A percentile compares a stretch with the other conserved stretches of the same genome.
phyloP scores from a whole-genome alignment of 2,888 invertebrate species.

The Byasa hedistus region DNA sequence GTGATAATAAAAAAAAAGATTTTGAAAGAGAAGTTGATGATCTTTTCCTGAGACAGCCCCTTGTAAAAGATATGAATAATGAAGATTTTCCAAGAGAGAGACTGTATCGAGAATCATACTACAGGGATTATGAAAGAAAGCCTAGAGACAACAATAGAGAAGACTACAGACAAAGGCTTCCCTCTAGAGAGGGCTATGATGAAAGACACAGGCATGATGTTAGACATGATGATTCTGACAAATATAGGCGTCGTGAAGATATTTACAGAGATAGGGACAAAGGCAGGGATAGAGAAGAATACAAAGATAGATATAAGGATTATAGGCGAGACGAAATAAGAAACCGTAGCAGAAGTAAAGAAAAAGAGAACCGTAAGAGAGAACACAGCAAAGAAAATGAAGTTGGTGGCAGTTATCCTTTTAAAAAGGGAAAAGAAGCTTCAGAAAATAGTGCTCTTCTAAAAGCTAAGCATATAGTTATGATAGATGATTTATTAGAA shows the following conservation, averaged over 20 bases:
- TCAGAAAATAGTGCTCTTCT: slow-evolving; percentile 36
- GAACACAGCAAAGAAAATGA: slow-evolving; percentile 59
- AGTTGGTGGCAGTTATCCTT: slow-evolving; percentile 37
- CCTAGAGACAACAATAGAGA: slow-evolving; percentile 43
- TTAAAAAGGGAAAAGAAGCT: slow-evolving; percentile 52
- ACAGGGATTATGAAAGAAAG: slow-evolving; percentile 35
- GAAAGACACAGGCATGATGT: slow-evolving; percentile 41
- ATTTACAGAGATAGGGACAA: slow-evolving; percentile 41
- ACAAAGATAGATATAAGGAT: slow-evolving; percentile 50
- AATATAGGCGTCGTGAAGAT: slow-evolving; percentile 40
- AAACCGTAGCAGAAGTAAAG: slow-evolving; percentile 56
- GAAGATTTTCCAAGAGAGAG: slow-evolving; percentile 39
- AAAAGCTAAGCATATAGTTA: slow-evolving; percentile 68
- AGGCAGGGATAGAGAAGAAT: slow-evolving; percentile 46
- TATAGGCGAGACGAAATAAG: slow-evolving; percentile 43
- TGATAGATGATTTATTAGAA: slow-evolving; percentile 91
- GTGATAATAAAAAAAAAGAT: slow-evolving; percentile 56
- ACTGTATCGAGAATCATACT: slow-evolving; percentile 43
- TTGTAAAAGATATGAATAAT: slow-evolving; percentile 47
- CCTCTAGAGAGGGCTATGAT: slow-evolving; percentile 45
- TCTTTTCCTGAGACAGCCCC: slow-evolving; percentile 54
- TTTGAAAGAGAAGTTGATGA: slow-evolving; percentile 66
- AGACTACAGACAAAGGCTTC: slow-evolving; percentile 41
- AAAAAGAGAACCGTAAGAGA: slow-evolving; percentile 62
- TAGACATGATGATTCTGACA: slow-evolving; percentile 48